phyloP scores from a whole-genome alignment of 2,797 vertebrate species.

The Enteromius radiatus region DNA sequence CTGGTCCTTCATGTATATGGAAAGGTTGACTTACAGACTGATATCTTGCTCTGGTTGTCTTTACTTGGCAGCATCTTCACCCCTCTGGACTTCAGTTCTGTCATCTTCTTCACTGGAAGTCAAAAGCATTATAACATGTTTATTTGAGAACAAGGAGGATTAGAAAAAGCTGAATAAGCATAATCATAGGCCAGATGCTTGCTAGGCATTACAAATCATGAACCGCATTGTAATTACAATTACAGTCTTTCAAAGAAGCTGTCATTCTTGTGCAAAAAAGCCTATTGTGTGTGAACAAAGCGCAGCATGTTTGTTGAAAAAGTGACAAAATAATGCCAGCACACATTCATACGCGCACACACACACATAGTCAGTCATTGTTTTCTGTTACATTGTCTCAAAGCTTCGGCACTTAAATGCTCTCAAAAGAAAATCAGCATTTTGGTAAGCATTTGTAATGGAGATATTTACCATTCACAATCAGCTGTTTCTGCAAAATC shows the following conservation, averaged over 20 bases:
- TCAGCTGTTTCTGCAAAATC: neutral
- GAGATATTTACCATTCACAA: neutral
- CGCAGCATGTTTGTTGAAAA: conserved; percentile 27
- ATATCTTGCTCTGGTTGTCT: conserved; percentile 97
- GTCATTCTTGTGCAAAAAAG: conserved; percentile 25
- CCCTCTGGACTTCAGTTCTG: conserved; percentile 95
- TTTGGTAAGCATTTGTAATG: conserved; percentile 11
- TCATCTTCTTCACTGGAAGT: conserved; percentile 95
- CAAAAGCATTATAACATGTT: conserved; percentile 37
- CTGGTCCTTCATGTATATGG: neutral
- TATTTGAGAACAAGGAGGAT: conserved; percentile 16
- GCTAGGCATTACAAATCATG: conserved; percentile 36
- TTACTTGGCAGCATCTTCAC: conserved; percentile 98
- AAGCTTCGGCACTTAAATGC: conserved; percentile 4
- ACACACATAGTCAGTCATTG: conserved; percentile 13
- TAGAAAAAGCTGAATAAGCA: neutral
- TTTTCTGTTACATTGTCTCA: neutral
- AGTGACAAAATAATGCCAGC: conserved; percentile 27
- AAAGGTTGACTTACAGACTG: conserved; percentile 90
- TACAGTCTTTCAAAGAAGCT: conserved; percentile 24
- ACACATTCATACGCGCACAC: neutral
- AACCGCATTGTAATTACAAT: conserved; percentile 13
- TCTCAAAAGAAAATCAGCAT: neutral
- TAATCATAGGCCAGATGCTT: conserved; percentile 45
- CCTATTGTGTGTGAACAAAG: conserved; percentile 42